phyloP scores from a whole-genome alignment of 2,888 invertebrate genomes.

The Pediacus dermestoides region DNA sequence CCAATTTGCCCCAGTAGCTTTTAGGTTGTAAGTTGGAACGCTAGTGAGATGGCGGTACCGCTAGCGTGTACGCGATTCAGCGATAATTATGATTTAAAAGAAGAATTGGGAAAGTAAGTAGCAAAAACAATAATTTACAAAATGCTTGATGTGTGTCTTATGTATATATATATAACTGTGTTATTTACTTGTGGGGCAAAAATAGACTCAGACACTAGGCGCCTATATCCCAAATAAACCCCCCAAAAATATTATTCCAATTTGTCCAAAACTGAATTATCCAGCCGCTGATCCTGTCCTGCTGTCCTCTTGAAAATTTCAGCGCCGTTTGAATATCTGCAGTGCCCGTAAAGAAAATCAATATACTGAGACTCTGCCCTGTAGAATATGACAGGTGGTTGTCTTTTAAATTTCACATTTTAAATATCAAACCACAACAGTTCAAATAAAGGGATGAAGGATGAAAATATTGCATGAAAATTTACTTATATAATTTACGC shows the following conservation, averaged over 20 bases:
- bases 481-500: no score
- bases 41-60: constrained; percentile 73
- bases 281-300: no score
- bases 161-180: not conserved
- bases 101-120: constrained; percentile 98
- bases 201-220: no score
- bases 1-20: constrained; percentile 7
- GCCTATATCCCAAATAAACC: no score
- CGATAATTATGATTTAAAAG: constrained; percentile 99
- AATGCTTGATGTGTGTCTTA: not conserved
- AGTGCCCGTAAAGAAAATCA: constrained; percentile 50
- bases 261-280: no score
- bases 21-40: constrained; percentile 21
- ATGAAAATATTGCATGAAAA: no score
- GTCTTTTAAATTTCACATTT: constrained; percentile 31
- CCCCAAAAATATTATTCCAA: no score
- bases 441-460: no score
- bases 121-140: constrained; percentile 1
- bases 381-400: constrained; percentile 49
- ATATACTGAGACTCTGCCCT: constrained; percentile 48
- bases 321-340: constrained; percentile 47
- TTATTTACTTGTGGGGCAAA: no score
- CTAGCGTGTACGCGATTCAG: constrained; percentile 95
- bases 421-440: no score
- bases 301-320: no score